These are phyloP conservation scores for Carabus problematicus DNA, from an alignment of 2,888 invertebrate species.

Conservation along the genomic window DNA sequence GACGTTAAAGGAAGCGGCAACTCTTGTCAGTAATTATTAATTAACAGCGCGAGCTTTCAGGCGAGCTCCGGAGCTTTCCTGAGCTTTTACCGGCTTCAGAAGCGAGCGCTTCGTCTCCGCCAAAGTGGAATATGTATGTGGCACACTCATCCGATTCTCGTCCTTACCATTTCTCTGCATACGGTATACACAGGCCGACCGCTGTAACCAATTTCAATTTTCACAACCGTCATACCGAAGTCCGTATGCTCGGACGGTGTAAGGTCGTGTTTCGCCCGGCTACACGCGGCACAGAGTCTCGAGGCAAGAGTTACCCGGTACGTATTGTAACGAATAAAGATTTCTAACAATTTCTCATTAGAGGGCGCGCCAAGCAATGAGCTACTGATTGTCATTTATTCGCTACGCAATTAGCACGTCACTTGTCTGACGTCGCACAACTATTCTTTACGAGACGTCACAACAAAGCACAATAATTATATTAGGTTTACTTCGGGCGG, in stretches of 20 bases:
- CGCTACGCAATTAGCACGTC: slow-evolving; percentile 57
- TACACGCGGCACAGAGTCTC: slow-evolving; percentile 39
- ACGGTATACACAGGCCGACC: slow-evolving; percentile 28
- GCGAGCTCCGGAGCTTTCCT: slow-evolving; percentile 57
- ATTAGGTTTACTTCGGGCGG: slow-evolving; percentile 29
- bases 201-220: slow-evolving; percentile 35
- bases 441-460: slow-evolving; percentile 38
- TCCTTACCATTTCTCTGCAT: slow-evolving; percentile 13
- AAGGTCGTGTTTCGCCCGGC: slow-evolving; percentile 47
- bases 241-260: slow-evolving; percentile 45
- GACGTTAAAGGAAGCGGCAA: slow-evolving; percentile 60
- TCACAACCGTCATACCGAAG: slow-evolving; percentile 25
- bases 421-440: slow-evolving; percentile 51
- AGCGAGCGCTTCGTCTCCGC: slow-evolving; percentile 54
- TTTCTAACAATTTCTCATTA: slow-evolving; percentile 60
- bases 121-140: slow-evolving; percentile 58
- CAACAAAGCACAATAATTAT: slow-evolving; percentile 41
- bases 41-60: slow-evolving; percentile 63
- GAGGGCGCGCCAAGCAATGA: slow-evolving; percentile 57
- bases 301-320: slow-evolving; percentile 13
- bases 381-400: slow-evolving; percentile 60
- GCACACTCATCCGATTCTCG: slow-evolving; percentile 48
- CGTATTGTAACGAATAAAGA: slow-evolving; percentile 53
- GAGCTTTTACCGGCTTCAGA: slow-evolving; percentile 62
- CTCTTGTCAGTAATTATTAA: slow-evolving; percentile 64